These are phyloP conservation scores for Salvelinus alpinus DNA, from an alignment of 2,113 vertebrate species.

Conservation along the genomic window DNA sequence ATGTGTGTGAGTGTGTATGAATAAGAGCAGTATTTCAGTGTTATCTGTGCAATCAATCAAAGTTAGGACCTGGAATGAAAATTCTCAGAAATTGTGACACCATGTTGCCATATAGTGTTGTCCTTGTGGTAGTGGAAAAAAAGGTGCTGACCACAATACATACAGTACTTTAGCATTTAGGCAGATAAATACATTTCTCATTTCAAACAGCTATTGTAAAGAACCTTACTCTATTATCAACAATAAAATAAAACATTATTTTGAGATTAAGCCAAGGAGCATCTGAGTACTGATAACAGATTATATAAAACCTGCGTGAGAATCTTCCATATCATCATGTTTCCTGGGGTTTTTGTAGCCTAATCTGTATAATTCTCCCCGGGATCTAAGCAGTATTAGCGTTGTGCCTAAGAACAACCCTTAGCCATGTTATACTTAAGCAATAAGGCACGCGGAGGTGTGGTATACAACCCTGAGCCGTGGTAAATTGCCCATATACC, in stretches of 20 bases:
- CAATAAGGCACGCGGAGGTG: too few relatives aligned
- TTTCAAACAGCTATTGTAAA: too few relatives aligned
- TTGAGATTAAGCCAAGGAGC: too few relatives aligned
- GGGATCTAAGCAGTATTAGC: not conserved
- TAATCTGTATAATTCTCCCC: not conserved
- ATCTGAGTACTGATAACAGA: too few relatives aligned
- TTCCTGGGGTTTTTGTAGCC: not conserved
- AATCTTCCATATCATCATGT: not conserved
- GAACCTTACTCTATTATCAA: too few relatives aligned
- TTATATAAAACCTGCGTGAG: not conserved
- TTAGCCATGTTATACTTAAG: too few relatives aligned
- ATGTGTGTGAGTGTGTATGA: not conserved
- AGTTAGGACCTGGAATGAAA: not conserved
- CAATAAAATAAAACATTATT: too few relatives aligned
- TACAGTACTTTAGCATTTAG: too few relatives aligned
- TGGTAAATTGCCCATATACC: too few relatives aligned
- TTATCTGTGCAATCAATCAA: not conserved
- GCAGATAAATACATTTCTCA: too few relatives aligned
- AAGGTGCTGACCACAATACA: not conserved
- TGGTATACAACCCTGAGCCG: too few relatives aligned
- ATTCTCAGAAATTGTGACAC: not conserved
- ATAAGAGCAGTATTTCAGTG: not conserved
- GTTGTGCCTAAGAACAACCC: too few relatives aligned
- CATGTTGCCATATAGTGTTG: conserved; percentile 3
- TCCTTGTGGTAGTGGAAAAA: not conserved